A percentile compares a stretch with the other conserved stretches of the same genome.
phyloP scores from a whole-genome alignment of 2,888 invertebrate genomes.

The Aspidiotus rigidus region DNA sequence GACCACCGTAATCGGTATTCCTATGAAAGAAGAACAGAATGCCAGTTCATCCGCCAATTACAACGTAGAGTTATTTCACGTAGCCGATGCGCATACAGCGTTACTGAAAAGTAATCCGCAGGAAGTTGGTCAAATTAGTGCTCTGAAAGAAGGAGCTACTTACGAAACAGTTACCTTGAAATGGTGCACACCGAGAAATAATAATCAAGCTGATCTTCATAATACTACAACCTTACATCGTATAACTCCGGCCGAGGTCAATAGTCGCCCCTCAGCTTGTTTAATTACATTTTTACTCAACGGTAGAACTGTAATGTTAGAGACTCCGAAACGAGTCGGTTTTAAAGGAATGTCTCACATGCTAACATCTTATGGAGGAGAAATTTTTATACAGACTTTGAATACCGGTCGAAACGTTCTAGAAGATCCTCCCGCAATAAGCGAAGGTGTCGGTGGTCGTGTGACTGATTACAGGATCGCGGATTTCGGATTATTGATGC shows the following conservation, averaged over 20 bases:
- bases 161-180: conserved; percentile 82
- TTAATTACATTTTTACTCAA: conserved; percentile 93
- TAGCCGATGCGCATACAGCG: conserved; percentile 72
- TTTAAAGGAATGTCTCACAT: conserved; percentile 86
- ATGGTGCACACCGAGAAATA: conserved; percentile 94
- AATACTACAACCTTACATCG: conserved; percentile 77
- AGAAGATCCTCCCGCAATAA: conserved; percentile 91
- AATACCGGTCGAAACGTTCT: conserved; percentile 73
- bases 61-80: conserved; percentile 94
- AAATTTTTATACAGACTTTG: conserved; percentile 88
- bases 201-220: conserved; percentile 67
- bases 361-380: conserved; percentile 86
- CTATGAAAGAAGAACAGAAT: conserved; percentile 99
- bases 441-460: conserved; percentile 86
- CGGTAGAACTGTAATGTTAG: conserved; percentile 83
- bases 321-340: conserved; percentile 62
- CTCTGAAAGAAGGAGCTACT: conserved; percentile 62
- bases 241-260: conserved; percentile 92
- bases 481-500: conserved; percentile 83
- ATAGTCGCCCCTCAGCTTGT: conserved; percentile 88
- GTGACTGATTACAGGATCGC: conserved; percentile 73
- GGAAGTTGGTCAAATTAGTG: conserved; percentile 39
- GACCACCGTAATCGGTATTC: conserved; percentile 96
- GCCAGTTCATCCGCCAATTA: conserved; percentile 96
- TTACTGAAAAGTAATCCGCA: conserved; percentile 51